phyloP scores from a whole-genome alignment of 2,888 invertebrate genomes.

The Subacronicta megacephala region DNA sequence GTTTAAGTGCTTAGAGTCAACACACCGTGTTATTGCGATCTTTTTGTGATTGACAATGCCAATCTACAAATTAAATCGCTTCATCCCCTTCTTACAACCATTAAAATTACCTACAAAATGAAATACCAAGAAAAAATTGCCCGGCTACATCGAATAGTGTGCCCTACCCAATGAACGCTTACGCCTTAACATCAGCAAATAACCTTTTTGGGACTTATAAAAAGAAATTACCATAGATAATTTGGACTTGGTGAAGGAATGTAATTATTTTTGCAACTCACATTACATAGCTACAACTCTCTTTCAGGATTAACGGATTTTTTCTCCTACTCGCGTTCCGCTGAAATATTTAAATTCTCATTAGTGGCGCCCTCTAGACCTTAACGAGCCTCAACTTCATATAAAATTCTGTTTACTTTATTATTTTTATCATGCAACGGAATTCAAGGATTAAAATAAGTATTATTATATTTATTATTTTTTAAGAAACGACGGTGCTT shows the following conservation, averaged over 20 bases:
- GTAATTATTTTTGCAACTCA: constrained; percentile 45
- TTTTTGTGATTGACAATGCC: too few relatives aligned
- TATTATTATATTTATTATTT: constrained; percentile 26
- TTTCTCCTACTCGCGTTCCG: constrained; percentile 46
- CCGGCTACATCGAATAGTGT: too few relatives aligned
- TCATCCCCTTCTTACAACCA: too few relatives aligned
- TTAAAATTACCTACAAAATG: too few relatives aligned
- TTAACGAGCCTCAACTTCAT: constrained; percentile 62
- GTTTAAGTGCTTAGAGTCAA: too few relatives aligned
- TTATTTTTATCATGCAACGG: constrained; percentile 48
- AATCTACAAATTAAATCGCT: too few relatives aligned
- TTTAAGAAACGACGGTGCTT: constrained; percentile 5
- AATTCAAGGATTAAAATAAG: constrained; percentile 19
- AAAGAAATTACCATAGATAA: constrained; percentile 1
- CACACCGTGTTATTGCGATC: too few relatives aligned
- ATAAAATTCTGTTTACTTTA: constrained; percentile 64
- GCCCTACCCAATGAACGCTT: too few relatives aligned
- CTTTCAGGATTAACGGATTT: constrained; percentile 56
- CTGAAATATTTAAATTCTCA: constrained; percentile 73
- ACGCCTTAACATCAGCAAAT: too few relatives aligned
- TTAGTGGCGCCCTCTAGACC: constrained; percentile 59
- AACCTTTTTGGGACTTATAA: too few relatives aligned
- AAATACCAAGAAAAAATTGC: too few relatives aligned
- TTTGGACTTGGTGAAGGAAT: constrained; percentile 25
- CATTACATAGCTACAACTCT: constrained; percentile 36